A percentile compares a stretch with the other conserved stretches of the same genome.
Conservation (phyloP, 2,113 vertebrate species). For the Gasterosteus nipponicus region DNA sequence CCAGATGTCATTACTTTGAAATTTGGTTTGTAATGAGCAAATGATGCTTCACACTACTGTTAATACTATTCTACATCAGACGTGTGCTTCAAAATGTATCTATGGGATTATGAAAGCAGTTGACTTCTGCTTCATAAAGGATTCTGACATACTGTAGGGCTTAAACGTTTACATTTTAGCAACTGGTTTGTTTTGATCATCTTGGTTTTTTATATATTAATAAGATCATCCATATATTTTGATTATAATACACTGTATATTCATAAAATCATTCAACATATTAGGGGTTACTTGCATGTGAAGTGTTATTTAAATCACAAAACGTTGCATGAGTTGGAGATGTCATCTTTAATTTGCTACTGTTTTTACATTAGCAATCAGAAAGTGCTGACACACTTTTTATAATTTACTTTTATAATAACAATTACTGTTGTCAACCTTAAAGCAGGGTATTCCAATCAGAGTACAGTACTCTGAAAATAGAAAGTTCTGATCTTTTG, state of each 20-base stretch:
- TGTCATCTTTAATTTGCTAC: not conserved
- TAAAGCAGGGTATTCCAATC: slow-evolving; percentile 2
- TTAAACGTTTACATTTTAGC: no score
- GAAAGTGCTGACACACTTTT: not conserved
- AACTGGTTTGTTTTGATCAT: no score
- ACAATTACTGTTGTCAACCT: not conserved
- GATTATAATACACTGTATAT: not conserved
- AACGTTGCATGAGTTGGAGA: not conserved
- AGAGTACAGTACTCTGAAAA: not conserved
- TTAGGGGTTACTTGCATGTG: not conserved
- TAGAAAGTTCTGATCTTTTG: slow-evolving; percentile 5
- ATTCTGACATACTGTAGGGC: no score
- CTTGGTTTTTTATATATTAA: no score
- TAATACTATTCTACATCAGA: no score
- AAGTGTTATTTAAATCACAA: not conserved
- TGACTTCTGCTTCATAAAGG: no score
- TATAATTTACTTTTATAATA: not conserved
- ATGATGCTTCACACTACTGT: no score
- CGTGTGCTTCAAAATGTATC: no score
- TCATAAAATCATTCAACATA: not conserved
- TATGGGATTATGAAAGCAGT: no score
- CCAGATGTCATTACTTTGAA: no score
- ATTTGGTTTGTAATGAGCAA: no score
- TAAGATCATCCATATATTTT: not conserved
- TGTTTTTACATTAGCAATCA: not conserved